Base-by-base conservation (phyloP, 2,888 invertebrate genomes). In the Auanema sp. region DNA sequence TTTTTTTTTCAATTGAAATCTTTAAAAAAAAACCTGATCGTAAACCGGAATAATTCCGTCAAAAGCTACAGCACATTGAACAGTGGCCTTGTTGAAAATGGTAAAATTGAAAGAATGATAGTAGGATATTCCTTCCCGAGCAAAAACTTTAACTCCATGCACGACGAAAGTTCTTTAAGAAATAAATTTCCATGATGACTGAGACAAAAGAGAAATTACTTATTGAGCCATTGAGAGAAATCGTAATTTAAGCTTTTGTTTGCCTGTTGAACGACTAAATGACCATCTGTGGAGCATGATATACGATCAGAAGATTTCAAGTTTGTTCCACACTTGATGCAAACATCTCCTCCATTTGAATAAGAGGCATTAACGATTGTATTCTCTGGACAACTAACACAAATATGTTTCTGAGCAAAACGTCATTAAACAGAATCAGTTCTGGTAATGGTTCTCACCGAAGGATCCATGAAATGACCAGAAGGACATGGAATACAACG, bases 401-500 rank as follows among this genome's bases (percentile, higher is more conserved):
- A 88, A 33, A 81, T 8, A 10, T 66, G 69, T 2, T 65, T 65
- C 60, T 68, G 60, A n/a, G 52, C 10, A 18, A 12, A 40, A 16
- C 25, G 12, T 14, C 12, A n/a, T 54, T 12, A 14, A 25, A 11
- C 23, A 25, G 25, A n/a, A n/a, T n/a, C 16, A 18, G 14, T 47
- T 14, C 6, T 14, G n/a, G 5, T 14, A 49, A 12, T 18, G 14
- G 23, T 1, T 10, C 55, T 49, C 12, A 64, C 70, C 40, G 76
- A 72, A 24, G 83, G 79, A 57, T 84, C 83, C 63, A 88, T 84
- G 79, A 86, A 88, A 51, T 87, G 84, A 2, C 88, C 88, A 44
- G 83, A 80, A 3, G 86, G 86, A 76, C 88, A 88, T 0, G 88
- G 87, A 16, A 87, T 84, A 78, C 88, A 88, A 3, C 86, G 64